Percentiles rank a stretch among this genome's conserved stretches.
phyloP scores from a whole-genome alignment of 2,113 vertebrate genomes.

The Neopipo cinnamomea region DNA sequence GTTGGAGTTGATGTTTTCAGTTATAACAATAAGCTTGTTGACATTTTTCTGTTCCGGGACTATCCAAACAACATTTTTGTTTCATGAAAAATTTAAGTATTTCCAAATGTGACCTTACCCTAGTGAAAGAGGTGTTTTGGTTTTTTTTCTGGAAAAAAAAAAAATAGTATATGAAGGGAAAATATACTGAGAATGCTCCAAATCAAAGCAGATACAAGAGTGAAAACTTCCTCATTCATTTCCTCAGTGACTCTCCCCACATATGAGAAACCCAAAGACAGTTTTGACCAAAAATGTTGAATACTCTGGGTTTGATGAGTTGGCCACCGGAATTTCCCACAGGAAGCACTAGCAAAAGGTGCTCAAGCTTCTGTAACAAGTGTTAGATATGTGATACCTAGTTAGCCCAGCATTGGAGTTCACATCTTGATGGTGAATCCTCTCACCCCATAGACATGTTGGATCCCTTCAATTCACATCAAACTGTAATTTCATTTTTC shows the following conservation, averaged over 20 bases:
- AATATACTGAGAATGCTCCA: neutral
- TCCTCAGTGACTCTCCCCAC: neutral
- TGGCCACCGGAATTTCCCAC: neutral
- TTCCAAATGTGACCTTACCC: neutral
- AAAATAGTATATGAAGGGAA: neutral
- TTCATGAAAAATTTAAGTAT: neutral
- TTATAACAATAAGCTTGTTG: neutral
- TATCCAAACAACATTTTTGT: neutral
- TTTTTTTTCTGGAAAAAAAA: too few species aligned
- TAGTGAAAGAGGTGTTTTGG: neutral
- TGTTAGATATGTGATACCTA: fast-evolving
- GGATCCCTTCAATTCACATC: neutral
- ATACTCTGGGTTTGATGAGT: neutral
- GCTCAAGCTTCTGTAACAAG: neutral
- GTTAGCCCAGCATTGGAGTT: neutral
- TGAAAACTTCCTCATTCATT: neutral
- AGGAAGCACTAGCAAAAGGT: neutral
- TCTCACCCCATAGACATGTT: neutral
- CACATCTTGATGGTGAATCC: neutral
- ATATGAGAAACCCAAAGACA: neutral
- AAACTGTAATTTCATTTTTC: neutral
- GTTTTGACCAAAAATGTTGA: neutral
- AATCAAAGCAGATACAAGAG: neutral
- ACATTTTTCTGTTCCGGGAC: neutral
- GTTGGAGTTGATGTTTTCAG: neutral